These are phyloP conservation scores for Euclidia mi DNA, from an alignment of 2,888 invertebrate genomes.

Conservation along the genomic window DNA sequence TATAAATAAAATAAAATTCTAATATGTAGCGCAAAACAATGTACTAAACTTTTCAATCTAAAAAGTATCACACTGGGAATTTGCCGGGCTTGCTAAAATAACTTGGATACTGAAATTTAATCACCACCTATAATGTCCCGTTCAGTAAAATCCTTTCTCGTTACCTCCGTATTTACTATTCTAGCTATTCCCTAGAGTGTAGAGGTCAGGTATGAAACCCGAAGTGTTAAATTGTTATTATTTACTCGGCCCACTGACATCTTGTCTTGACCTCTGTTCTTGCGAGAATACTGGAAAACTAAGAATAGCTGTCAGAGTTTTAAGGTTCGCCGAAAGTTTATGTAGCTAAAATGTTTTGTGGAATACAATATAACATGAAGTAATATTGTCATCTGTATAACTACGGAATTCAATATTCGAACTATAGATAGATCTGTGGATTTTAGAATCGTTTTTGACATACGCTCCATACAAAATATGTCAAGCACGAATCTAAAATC, in stretches of 20 bases:
- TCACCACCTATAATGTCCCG: background rate
- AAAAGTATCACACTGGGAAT: background rate
- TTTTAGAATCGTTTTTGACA: no score
- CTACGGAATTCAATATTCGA: no score
- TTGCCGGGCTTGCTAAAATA: background rate
- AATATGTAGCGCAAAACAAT: no score
- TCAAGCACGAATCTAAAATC: no score
- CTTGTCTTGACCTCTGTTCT: background rate
- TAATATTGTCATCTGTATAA: no score
- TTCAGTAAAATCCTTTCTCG: background rate
- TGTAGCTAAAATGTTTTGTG: background rate
- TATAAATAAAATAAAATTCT: no score
- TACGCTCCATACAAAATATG: no score
- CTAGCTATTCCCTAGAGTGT: constrained; percentile 3
- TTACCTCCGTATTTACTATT: constrained; percentile 7
- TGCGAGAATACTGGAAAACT: background rate
- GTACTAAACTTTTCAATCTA: constrained; percentile 4
- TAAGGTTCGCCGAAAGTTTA: background rate
- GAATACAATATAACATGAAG: no score
- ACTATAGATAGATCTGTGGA: no score
- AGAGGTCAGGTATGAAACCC: constrained; percentile 8
- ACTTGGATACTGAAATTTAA: constrained; percentile 11
- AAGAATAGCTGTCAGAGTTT: constrained; percentile 7
- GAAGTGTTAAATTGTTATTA: constrained; percentile 13
- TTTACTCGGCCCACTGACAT: constrained; percentile 8